Base-by-base conservation (phyloP, 1,140 invertebrate species). In the Drosophila kikkawai region DNA sequence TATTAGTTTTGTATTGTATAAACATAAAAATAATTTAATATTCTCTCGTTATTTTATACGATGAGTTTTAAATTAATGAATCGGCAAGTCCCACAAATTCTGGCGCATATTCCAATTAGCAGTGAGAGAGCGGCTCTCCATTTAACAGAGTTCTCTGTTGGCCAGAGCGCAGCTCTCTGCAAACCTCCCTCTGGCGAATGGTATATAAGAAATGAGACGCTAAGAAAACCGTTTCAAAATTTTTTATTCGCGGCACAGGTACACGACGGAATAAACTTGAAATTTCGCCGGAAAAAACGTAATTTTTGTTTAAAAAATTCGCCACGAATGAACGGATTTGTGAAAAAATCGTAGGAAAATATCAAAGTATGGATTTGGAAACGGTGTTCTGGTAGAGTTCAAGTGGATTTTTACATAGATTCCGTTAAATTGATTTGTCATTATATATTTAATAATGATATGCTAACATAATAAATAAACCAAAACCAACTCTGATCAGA, bases 401-500 rank as follows among this genome's bases (percentile, higher is more conserved):
- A 29, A 29, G 26, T 29, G 26, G 26, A 29, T 29, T 29, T 29
- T 29, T 29, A 29, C 26, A 29, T 29, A 29, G 26, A 1, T 29
- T 29, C 26, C 26, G 26, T 29, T 29, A 29, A 29, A 29, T 29
- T 29, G 26, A 29, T 29, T 29, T 29, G 0, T 29, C 5, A 29
- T 29, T 29, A 29, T 6, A 6, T 8, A 3, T 51, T 51, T 7
- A 36, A 34, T 29, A 11, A 51, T 12, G 9, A 51, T 34, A 32
- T 12, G 11, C 5, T 19, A 41, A 63, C 8, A 41, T n/a, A 53
- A 19, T 11, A 41, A 26, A 34, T 11, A 34, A 34, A 50, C n/a
- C 12, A 50, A 50, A 11, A 51, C 8, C 36, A 29, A 67, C 44
- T 34, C 66, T 47, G 44, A 68, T 67, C 17, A 68, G 36, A 67